Evolutionary conservation across 2,113 vertebrate genomes (phyloP).

Genomic region (Chinchilla lanigera): DNA sequence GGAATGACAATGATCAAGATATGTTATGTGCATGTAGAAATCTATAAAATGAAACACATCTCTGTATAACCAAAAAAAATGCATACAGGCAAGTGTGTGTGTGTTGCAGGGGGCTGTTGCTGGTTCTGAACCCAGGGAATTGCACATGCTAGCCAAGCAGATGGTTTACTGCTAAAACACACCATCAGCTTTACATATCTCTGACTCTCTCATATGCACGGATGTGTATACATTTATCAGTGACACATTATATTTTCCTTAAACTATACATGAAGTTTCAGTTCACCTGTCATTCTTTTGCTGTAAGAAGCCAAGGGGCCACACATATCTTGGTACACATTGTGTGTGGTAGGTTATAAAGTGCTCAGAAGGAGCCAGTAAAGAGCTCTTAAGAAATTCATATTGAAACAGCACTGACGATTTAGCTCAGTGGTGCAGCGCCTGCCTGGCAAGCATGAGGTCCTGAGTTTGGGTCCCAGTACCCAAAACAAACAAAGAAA

Average conservation of each 20-base stretch:
- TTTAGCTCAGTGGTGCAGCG: too few species aligned
- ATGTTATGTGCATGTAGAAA: background rate
- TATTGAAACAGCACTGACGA: too few species aligned
- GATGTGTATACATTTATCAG: background rate
- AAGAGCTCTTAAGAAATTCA: background rate
- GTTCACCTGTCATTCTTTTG: background rate
- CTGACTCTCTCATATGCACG: background rate
- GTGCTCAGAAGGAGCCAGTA: background rate
- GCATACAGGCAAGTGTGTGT: background rate
- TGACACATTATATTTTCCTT: background rate
- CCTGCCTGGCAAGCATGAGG: too few species aligned
- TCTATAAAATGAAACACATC: background rate
- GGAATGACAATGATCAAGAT: too few species aligned
- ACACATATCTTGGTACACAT: rapidly evolving
- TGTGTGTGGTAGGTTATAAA: background rate
- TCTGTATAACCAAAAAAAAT: background rate
- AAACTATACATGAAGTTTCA: background rate
- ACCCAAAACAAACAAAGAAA: too few species aligned
- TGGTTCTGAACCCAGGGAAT: background rate
- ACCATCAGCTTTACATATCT: background rate
- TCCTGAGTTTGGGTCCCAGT: too few species aligned
- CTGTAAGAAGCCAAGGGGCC: background rate
- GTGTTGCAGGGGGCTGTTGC: background rate
- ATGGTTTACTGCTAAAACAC: background rate
- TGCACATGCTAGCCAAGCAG: background rate